Percentiles rank a stretch among this genome's conserved stretches.
Evolutionary conservation across 2,797 vertebrate genomes (phyloP).

Genomic region (Hydrolagus colliei): DNA sequence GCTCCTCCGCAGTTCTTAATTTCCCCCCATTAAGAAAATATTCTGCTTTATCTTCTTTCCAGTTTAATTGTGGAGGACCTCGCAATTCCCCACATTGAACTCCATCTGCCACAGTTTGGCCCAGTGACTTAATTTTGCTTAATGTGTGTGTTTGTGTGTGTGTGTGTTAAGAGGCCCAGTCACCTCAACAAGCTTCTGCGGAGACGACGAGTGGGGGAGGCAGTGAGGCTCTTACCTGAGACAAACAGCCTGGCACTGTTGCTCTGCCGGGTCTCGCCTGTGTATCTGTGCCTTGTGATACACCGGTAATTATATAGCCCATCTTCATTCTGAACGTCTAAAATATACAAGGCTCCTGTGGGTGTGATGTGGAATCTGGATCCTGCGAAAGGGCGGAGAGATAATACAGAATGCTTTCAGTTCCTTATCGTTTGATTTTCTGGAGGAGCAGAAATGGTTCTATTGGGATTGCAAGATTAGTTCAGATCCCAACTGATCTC

Average conservation of each 20-base stretch:
- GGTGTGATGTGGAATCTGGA: conserved; percentile 98
- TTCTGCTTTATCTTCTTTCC: too few species aligned
- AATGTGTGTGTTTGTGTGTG: too few species aligned
- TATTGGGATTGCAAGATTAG: too few species aligned
- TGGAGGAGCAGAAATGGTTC: too few species aligned
- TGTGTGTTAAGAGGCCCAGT: not conserved
- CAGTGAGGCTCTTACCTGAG: conserved; percentile 64
- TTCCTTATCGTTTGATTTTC: too few species aligned
- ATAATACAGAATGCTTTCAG: conserved; percentile 38
- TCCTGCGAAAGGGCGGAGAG: conserved; percentile 60
- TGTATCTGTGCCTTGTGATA: conserved; percentile 92
- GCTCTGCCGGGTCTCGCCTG: conserved; percentile 92
- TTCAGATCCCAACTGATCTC: too few species aligned
- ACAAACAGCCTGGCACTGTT: conserved; percentile 96
- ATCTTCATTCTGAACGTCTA: conserved; percentile 97
- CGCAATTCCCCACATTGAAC: too few species aligned
- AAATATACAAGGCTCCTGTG: conserved; percentile 98
- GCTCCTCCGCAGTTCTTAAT: not conserved
- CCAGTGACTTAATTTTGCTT: too few species aligned
- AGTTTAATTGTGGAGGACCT: too few species aligned
- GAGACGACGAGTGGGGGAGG: too few species aligned
- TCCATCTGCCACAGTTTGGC: too few species aligned
- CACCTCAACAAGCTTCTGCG: too few species aligned
- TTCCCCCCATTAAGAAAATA: not conserved
- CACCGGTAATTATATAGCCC: conserved; percentile 98